A percentile compares a stretch with the other conserved stretches of the same genome.
These are phyloP conservation scores for Pseudoips prasinana DNA, from an alignment of 2,888 invertebrate genomes.

Conservation along the genomic window DNA sequence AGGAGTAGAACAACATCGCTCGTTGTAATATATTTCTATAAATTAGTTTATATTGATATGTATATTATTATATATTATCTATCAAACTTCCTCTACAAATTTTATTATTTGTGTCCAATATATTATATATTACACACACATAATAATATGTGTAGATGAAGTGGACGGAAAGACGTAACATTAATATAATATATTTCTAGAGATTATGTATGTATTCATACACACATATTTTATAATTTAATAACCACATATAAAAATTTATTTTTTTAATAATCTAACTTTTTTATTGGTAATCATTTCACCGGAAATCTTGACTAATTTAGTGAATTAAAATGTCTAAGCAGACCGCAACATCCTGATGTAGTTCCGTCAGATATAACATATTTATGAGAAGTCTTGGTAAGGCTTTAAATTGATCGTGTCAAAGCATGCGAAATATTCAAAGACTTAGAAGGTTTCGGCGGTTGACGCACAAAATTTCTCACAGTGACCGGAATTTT, in stretches of 20 bases:
- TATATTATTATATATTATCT: too few species aligned
- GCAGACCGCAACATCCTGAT: conserved; percentile 26
- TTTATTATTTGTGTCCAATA: too few species aligned
- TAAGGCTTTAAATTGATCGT: conserved; percentile 41
- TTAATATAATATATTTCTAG: neutral
- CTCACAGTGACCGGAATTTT: conserved; percentile 38
- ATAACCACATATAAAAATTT: too few species aligned
- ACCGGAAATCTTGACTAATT: too few species aligned
- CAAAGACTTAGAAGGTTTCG: conserved; percentile 49
- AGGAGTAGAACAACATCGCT: too few species aligned
- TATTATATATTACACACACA: neutral
- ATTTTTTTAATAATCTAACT: too few species aligned
- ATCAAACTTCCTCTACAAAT: too few species aligned
- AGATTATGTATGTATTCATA: too few species aligned
- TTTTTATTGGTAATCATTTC: too few species aligned
- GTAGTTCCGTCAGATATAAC: conserved; percentile 24
- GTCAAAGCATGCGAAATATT: conserved; percentile 46
- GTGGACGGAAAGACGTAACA: neutral
- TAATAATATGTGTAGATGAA: neutral
- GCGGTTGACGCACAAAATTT: conserved; percentile 27
- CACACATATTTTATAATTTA: too few species aligned
- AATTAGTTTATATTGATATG: too few species aligned
- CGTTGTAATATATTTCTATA: too few species aligned
- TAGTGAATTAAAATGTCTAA: neutral
- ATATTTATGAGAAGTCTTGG: conserved; percentile 42